phyloP scores from a whole-genome alignment of 2,797 vertebrate genomes.

The Chromis chromis region DNA sequence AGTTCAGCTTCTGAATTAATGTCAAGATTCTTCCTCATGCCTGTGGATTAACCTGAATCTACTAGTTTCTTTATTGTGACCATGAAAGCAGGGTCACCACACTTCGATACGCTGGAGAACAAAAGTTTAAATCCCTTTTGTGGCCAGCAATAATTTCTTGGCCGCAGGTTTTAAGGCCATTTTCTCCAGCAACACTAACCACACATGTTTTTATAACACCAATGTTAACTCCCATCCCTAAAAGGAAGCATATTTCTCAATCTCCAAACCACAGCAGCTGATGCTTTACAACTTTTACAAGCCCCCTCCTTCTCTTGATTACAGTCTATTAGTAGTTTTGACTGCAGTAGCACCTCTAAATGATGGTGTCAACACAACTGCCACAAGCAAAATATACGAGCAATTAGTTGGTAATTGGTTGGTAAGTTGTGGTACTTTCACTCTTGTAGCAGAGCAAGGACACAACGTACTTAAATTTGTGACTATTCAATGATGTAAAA shows the following conservation, averaged over 20 bases:
- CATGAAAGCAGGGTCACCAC: not conserved
- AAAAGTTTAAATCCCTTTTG: constrained; percentile 38
- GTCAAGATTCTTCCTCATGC: constrained; percentile 3
- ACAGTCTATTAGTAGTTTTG: constrained; percentile 55
- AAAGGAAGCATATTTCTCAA: constrained; percentile 43
- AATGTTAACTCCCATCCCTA: constrained; percentile 47
- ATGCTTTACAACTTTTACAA: constrained; percentile 59
- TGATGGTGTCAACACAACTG: constrained; percentile 29
- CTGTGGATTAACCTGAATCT: constrained; percentile 2
- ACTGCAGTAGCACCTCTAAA: constrained; percentile 39
- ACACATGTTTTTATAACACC: constrained; percentile 49
- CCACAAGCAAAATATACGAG: constrained; percentile 40
- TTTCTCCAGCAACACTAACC: constrained; percentile 51
- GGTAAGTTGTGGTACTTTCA: constrained; percentile 34
- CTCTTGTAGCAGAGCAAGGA: constrained; percentile 3
- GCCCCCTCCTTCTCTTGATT: constrained; percentile 38
- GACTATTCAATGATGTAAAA: not conserved
- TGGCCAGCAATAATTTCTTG: constrained; percentile 43
- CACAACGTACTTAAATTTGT: constrained; percentile 11
- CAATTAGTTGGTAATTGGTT: constrained; percentile 39
- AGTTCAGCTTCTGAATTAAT: constrained; percentile 7
- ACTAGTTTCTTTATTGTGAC: constrained; percentile 19
- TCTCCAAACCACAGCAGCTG: constrained; percentile 43
- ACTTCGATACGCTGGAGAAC: constrained; percentile 19
- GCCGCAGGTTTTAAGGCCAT: constrained; percentile 20